Percentiles rank a stretch among this genome's conserved stretches.
These are phyloP conservation scores for Astyanax mexicanus DNA, from an alignment of 2,797 vertebrate species.

Conservation along the genomic window DNA sequence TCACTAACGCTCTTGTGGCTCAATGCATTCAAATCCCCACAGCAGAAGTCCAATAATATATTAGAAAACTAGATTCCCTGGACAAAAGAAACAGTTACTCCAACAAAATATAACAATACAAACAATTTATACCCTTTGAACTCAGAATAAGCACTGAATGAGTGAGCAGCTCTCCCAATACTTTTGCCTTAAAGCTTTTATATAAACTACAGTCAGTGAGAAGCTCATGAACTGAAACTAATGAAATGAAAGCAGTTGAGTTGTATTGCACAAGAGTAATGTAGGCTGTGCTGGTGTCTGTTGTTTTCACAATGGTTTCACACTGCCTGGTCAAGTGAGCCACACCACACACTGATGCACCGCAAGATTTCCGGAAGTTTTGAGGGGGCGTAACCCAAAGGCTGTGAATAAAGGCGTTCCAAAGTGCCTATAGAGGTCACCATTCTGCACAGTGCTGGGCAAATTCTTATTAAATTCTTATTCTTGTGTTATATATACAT, in stretches of 20 bases:
- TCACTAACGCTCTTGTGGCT: too few species aligned
- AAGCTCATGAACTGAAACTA: not conserved
- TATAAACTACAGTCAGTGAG: not conserved
- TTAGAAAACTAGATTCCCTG: too few species aligned
- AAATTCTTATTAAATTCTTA: too few species aligned
- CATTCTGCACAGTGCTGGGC: not conserved
- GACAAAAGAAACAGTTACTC: too few species aligned
- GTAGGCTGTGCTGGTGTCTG: not conserved
- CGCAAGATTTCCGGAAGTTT: constrained; percentile 24
- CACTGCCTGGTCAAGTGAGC: not conserved
- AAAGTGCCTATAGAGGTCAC: not conserved
- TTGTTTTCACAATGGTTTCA: constrained; percentile 38
- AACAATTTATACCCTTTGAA: too few species aligned
- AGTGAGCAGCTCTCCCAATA: too few species aligned
- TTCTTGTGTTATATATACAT: too few species aligned
- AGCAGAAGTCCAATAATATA: too few species aligned
- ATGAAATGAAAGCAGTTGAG: not conserved
- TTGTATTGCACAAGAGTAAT: not conserved
- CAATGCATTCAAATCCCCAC: too few species aligned
- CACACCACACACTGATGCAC: not conserved
- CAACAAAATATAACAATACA: too few species aligned
- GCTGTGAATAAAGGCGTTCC: not conserved
- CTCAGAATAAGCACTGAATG: too few species aligned
- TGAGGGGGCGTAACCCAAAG: constrained; percentile 3
- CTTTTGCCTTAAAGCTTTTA: too few species aligned